Base-by-base conservation (phyloP, 2,113 vertebrate species). In the Meles meles region DNA sequence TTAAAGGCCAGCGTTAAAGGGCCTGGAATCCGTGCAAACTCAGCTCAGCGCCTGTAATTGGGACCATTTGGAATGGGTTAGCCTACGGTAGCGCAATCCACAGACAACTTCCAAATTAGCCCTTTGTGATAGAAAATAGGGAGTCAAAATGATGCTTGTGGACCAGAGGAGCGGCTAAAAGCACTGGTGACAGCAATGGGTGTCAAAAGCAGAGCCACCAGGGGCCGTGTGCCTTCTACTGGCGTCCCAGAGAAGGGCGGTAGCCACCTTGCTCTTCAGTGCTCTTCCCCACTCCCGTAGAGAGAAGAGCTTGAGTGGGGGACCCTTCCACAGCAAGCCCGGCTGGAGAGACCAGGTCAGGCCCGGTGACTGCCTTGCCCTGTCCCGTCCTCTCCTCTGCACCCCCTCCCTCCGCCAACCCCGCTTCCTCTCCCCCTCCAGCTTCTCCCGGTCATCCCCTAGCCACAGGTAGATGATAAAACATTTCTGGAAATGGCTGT, bases 51-150 rank as follows among this genome's bases (percentile, higher is more conserved):
- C 11, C 91, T 61, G 0, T 82, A 87, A 96, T 57, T 71, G 90
- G 92, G 83, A 80, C 80, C 4, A n/a, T 96, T 94, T 93, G 77
- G 95, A 96, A 86, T 82, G 92, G 65, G 17, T 71, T 61, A 82
- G 63, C 97, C 90, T 94, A 76, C 57, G 92, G 85, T 18, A 2
- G 11, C 27, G 34, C 47, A 13, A 4, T 61, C 65, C 59, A 5
- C 37, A 63, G 85, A 93, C 20, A 79, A 2, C 79, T 97, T 96
- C 82, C 63, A 84, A 81, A 97, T 97, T 95, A 94, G 76, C 39
- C 87, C 89, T 91, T 83, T 86, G 34, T 76, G 86, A 94, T 88
- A 92, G 87, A 90, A 98, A 97, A 83, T 7, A 47, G 55, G 87
- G 90, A 69, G 65, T 1, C 0, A 57, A 47, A 82, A 20, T 89